Percentiles rank a stretch among this genome's conserved stretches.
Conservation (phyloP, 53 echinoderm and acorn worm species). For the Mesocentrotus franciscanus region DNA sequence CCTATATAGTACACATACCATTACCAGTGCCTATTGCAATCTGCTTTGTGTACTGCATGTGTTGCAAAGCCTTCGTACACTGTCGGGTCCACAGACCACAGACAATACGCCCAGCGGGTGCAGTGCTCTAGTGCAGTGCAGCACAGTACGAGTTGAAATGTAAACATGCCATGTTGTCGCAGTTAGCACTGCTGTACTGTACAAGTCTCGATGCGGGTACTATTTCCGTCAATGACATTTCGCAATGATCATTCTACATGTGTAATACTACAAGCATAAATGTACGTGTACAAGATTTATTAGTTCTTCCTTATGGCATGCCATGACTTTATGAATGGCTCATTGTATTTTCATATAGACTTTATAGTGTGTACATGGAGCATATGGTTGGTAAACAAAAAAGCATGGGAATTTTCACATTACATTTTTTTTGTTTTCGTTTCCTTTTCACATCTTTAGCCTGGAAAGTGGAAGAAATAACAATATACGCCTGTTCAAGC, state of each 20-base stretch:
- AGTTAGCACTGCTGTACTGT: neutral
- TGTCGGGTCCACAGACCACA: neutral
- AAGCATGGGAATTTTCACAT: neutral
- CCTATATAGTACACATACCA: neutral
- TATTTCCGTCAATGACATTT: slow-evolving; percentile 34
- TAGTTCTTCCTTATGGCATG: neutral
- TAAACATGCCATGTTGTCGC: slow-evolving; percentile 13
- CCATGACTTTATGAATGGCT: neutral
- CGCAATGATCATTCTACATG: neutral
- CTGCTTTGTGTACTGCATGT: neutral
- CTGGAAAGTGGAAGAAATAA: neutral
- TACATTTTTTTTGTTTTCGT: neutral
- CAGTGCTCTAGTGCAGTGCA: neutral
- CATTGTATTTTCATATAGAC: neutral
- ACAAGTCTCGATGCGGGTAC: neutral
- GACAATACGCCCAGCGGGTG: neutral
- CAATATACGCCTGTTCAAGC: too few relatives aligned
- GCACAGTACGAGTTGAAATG: neutral
- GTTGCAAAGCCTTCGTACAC: neutral
- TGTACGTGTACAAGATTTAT: neutral
- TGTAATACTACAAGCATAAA: neutral
- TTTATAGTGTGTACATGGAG: neutral
- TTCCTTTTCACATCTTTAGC: neutral
- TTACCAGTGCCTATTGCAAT: neutral
- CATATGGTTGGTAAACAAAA: neutral